phyloP scores from a whole-genome alignment of 2,113 vertebrate genomes.

The Daphoenositta chrysoptera region DNA sequence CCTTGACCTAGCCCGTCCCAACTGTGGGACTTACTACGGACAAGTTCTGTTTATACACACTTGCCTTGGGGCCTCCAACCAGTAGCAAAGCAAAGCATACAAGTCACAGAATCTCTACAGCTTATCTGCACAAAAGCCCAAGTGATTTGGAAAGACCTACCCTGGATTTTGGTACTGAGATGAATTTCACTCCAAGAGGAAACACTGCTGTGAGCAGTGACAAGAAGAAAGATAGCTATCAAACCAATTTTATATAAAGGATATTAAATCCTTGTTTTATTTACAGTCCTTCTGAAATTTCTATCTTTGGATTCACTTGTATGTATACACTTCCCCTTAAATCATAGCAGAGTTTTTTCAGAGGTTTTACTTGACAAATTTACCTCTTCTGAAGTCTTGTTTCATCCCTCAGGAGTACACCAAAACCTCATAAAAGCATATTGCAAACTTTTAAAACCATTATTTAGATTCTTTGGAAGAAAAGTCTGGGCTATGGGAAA shows the following conservation, averaged over 20 bases:
- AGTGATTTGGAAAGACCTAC: not conserved
- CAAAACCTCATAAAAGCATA: not conserved
- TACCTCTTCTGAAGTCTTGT: not conserved
- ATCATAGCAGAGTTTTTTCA: not conserved
- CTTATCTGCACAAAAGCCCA: not conserved
- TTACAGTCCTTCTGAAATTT: not conserved
- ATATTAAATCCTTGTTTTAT: not conserved
- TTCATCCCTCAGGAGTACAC: not conserved
- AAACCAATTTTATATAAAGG: not conserved
- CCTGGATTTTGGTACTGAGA: not conserved
- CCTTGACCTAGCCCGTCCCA: not conserved
- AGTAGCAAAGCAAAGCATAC: not conserved
- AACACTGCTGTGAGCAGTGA: not conserved
- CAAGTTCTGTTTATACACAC: not conserved
- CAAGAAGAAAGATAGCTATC: not conserved
- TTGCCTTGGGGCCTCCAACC: not conserved
- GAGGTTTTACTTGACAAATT: not conserved
- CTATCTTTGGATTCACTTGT: rapidly evolving
- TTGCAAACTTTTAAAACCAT: not conserved
- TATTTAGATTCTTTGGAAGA: not conserved
- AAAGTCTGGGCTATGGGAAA: not conserved
- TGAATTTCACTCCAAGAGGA: not conserved
- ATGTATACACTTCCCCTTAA: not conserved
- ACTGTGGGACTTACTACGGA: rapidly evolving
- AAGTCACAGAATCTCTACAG: not conserved